Conservation (phyloP, 2,113 vertebrate species). For the Protobothrops mucrosquamatus region DNA sequence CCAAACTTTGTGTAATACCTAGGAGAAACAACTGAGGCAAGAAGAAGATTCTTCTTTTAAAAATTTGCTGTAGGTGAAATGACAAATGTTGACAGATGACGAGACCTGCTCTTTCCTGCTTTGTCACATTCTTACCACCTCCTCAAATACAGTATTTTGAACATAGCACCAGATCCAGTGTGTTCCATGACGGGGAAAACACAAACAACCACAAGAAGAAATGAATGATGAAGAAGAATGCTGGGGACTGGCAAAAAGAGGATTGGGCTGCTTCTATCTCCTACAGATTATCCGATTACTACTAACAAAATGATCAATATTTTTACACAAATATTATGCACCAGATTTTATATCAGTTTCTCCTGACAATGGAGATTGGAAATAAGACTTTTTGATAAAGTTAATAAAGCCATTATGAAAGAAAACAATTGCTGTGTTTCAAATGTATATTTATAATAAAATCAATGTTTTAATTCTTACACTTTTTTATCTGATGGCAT, state of each 20-base stretch:
- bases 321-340: background rate
- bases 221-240: background rate
- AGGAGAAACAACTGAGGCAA: no score
- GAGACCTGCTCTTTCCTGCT: background rate
- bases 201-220: background rate
- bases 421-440: background rate
- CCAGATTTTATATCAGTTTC: background rate
- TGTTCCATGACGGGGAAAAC: background rate
- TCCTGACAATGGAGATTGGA: background rate
- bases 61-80: no score
- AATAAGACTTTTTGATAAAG: background rate
- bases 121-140: background rate
- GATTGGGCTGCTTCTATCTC: background rate
- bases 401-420: background rate
- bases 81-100: background rate
- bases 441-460: background rate
- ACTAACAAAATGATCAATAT: background rate
- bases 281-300: background rate
- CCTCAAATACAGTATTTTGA: background rate
- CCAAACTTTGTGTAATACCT: no score
- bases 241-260: background rate
- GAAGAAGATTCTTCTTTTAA: no score
- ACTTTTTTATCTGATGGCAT: background rate
- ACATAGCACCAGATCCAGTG: background rate
- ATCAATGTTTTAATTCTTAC: background rate